Percentiles rank a stretch among this genome's conserved stretches.
Conservation (phyloP, 2,888 invertebrate genomes). For the Sphecodes monilicornis region DNA sequence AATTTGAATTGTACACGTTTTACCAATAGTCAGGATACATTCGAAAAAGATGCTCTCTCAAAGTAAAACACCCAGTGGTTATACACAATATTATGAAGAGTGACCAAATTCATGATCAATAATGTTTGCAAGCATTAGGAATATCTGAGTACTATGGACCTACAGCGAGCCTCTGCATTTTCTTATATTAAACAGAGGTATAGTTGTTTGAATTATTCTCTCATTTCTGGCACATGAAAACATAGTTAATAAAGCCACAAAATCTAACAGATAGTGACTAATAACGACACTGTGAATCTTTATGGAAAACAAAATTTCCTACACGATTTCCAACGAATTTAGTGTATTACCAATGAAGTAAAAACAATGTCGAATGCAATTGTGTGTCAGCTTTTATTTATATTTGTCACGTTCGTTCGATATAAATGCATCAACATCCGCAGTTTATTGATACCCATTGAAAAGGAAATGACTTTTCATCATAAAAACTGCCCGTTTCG, state of each 20-base stretch:
- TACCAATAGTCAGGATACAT: not conserved
- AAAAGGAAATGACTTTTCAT: not conserved
- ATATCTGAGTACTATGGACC: too few relatives aligned
- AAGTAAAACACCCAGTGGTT: too few relatives aligned
- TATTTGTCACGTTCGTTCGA: not conserved
- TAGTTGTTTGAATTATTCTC: too few relatives aligned
- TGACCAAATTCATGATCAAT: too few relatives aligned
- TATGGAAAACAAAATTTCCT: not conserved
- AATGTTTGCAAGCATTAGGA: too few relatives aligned
- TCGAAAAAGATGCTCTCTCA: too few relatives aligned
- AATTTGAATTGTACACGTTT: not conserved
- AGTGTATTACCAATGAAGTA: not conserved
- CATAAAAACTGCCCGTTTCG: not conserved
- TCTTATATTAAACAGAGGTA: too few relatives aligned
- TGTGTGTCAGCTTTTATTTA: not conserved
- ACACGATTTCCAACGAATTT: not conserved
- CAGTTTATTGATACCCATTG: not conserved
- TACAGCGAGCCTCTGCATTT: too few relatives aligned
- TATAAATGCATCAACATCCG: not conserved
- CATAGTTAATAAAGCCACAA: not conserved
- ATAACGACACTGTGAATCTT: not conserved
- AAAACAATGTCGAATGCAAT: not conserved
- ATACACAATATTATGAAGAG: too few relatives aligned
- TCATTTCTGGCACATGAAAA: too few relatives aligned
- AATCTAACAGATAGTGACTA: not conserved